These are phyloP conservation scores for Cactoblastis cactorum DNA, from an alignment of 2,888 invertebrate species.

Conservation along the genomic window DNA sequence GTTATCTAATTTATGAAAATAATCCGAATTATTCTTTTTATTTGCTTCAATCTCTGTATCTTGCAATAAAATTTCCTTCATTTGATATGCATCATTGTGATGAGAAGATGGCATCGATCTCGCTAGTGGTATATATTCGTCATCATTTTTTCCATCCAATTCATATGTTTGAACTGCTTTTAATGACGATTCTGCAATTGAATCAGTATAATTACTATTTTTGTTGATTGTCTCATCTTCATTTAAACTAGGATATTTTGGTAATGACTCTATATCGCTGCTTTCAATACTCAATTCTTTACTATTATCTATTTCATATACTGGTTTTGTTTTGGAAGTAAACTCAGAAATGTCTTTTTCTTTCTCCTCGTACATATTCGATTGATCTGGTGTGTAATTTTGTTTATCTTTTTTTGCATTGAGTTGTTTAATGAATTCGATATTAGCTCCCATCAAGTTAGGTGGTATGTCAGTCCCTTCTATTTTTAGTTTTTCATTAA, in stretches of 20 bases:
- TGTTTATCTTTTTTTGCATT: slow-evolving; percentile 62
- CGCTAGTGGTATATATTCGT: slow-evolving; percentile 25
- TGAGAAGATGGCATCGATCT: slow-evolving; percentile 26
- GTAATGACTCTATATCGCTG: not conserved
- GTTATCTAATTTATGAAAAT: slow-evolving; percentile 48
- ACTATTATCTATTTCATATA: not conserved
- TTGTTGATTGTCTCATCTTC: slow-evolving; percentile 1
- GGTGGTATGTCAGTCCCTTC: slow-evolving; percentile 51
- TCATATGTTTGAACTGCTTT: slow-evolving; percentile 10
- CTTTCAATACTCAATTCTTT: slow-evolving; percentile 8
- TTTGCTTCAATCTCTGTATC: not conserved
- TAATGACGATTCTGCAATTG: slow-evolving; percentile 17
- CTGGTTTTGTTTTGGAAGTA: slow-evolving; percentile 10
- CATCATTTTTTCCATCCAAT: slow-evolving; percentile 22
- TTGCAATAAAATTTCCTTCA: slow-evolving; percentile 11
- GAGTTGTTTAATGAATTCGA: slow-evolving; percentile 71
- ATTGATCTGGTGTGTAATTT: slow-evolving; percentile 41
- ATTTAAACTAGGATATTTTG: slow-evolving; percentile 5
- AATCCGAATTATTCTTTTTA: slow-evolving; percentile 39
- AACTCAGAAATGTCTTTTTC: not conserved
- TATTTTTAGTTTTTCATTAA: slow-evolving; percentile 36
- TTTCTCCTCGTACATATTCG: slow-evolving; percentile 62
- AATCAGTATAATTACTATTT: slow-evolving; percentile 12
- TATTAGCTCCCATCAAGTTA: slow-evolving; percentile 65
- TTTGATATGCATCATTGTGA: slow-evolving; percentile 20